Evolutionary conservation across 2,797 vertebrate genomes (phyloP), one percentile per base, ranked within the genome.

Genomic region (Eremophila alpestris): DNA sequence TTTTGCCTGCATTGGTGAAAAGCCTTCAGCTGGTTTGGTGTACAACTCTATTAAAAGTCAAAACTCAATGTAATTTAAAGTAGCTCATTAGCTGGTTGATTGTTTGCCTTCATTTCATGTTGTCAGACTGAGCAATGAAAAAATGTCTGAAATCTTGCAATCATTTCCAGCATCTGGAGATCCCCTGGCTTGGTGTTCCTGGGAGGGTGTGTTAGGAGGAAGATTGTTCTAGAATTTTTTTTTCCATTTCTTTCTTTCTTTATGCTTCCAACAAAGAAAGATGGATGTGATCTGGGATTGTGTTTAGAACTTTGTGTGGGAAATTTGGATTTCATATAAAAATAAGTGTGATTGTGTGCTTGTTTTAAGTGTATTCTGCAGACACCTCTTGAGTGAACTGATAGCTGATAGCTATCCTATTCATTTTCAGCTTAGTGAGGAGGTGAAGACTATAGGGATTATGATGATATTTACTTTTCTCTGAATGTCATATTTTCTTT

Each of bases 401-500:
- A 48, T 40, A 87, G 58, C 40, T 54, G 52, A 56, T 45, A 91
- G 52, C n/a, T 49, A 48, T 62, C 26, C 71, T 80, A 22, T 58
- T 87, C 19, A 59, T 62, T 83, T 89, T 91, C 49, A 78, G 29
- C 63, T 83, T 80, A 77, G 79, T 24, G 43, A 83, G 26, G 30
- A 84, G 52, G 62, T 71, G 62, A 92, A 85, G 45, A 52, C 94
- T 93, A 20, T 36, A 65, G 90, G 92, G 93, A 91, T 93, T 89
- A 81, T 91, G 65, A 89, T 94, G 93, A 56, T 94, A 96, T 95
- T 95, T 93, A 83, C 92, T 76, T 93, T 96, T 52, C 58, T 63
- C 65, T 40, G 69, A 91, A 80, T 91, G 84, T 71, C 82, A 56
- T 89, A 75, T 94, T 95, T 95, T 80, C 71, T 83, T 94, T 93